Evolutionary conservation across 2,888 invertebrate genomes (phyloP).

Genomic region (Plusia festucae): DNA sequence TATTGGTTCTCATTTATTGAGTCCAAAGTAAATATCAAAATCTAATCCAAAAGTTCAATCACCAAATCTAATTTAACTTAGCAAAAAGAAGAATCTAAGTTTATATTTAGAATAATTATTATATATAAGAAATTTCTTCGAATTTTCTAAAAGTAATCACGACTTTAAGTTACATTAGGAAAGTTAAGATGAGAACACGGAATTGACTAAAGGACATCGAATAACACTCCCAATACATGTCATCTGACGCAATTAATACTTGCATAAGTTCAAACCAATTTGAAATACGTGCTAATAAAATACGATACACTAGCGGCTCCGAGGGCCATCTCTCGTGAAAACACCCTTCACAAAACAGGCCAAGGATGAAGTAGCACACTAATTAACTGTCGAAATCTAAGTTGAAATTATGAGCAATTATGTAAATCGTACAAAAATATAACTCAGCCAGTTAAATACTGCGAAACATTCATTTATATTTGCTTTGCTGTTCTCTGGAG

Average conservation of each 20-base stretch:
- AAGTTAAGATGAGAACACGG: neutral
- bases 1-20: no score
- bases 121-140: no score
- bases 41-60: no score
- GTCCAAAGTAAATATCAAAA: no score
- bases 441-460: neutral
- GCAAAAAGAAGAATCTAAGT: neutral
- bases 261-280: neutral
- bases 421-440: conserved; percentile 9
- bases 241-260: neutral
- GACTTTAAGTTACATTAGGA: neutral
- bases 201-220: neutral
- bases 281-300: conserved; percentile 9
- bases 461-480: conserved; percentile 6
- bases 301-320: neutral
- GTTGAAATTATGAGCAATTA: conserved; percentile 10
- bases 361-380: neutral
- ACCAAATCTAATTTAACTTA: neutral
- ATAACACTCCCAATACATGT: no score
- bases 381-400: neutral
- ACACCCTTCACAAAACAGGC: conserved; percentile 1
- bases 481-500: neutral
- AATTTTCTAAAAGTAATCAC: neutral
- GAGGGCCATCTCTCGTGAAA: neutral
- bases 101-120: neutral